Conservation (phyloP, 2,888 invertebrate genomes). For the Parnassius orleans region DNA sequence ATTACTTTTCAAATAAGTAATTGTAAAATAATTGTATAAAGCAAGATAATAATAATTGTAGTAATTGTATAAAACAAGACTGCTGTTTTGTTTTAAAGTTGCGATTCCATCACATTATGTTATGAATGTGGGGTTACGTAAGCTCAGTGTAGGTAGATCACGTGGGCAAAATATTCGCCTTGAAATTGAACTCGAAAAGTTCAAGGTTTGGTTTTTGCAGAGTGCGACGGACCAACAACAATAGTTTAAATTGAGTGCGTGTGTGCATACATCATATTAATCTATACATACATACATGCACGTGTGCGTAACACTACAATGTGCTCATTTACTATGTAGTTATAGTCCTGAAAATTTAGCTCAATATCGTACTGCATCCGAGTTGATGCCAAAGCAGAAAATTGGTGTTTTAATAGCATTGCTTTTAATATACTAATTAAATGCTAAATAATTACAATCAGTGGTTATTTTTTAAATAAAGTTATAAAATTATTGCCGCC, state of each 20-base stretch:
- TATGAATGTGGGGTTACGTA: conserved; percentile 55
- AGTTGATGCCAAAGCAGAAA: no score
- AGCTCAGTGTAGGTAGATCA: conserved; percentile 57
- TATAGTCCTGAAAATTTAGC: conserved; percentile 24
- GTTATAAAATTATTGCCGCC: no score
- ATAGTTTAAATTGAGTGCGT: conserved; percentile 42
- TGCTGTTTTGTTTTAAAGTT: conserved; percentile 26
- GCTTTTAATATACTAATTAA: no score
- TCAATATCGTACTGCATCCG: conserved; percentile 1
- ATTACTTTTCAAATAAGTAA: not conserved
- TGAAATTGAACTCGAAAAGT: conserved; percentile 73
- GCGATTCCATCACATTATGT: conserved; percentile 31
- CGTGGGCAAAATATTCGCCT: conserved; percentile 65
- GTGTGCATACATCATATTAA: conserved; percentile 15
- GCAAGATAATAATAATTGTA: no score
- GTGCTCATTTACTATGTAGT: conserved; percentile 30
- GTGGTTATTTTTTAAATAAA: no score
- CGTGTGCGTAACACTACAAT: conserved; percentile 29
- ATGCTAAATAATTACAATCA: no score
- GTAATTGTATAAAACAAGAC: not conserved
- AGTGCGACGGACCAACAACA: conserved; percentile 53
- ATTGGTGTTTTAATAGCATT: no score
- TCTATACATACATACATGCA: no score
- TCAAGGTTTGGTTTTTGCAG: conserved; percentile 78
- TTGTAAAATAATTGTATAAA: no score